phyloP scores from a whole-genome alignment of 2,888 invertebrate species.

The Ennomos quercinarius region DNA sequence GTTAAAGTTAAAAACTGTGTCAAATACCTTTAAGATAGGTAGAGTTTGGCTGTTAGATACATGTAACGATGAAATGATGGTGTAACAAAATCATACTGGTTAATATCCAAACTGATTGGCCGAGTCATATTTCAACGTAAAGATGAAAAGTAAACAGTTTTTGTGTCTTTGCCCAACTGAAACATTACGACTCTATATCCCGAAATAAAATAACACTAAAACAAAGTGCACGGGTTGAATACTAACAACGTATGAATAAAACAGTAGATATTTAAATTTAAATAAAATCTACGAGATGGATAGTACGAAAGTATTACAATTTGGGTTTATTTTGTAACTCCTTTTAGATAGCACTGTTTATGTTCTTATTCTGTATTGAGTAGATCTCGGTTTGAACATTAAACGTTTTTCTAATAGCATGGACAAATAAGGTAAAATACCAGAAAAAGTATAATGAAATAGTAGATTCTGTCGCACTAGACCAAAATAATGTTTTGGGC shows the following conservation, averaged over 20 bases:
- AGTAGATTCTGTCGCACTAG: no score
- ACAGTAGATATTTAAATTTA: constrained; percentile 25
- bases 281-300: constrained; percentile 24
- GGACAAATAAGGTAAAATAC: no score
- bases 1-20: no score
- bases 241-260: constrained; percentile 23
- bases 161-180: neutral
- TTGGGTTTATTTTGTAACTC: constrained; percentile 5
- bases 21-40: no score
- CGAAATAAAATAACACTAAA: constrained; percentile 26
- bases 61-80: no score
- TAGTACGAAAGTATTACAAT: constrained; percentile 14
- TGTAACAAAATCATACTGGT: no score
- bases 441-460: no score
- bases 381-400: no score
- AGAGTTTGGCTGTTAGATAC: no score
- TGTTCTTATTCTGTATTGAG: neutral
- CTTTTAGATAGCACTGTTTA: constrained; percentile 2
- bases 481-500: no score
- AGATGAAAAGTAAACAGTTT: neutral
- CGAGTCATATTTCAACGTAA: neutral
- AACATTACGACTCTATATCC: constrained; percentile 12
- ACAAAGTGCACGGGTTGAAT: constrained; percentile 16
- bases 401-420: no score
- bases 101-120: no score